Evolutionary conservation across 2,113 vertebrate species (phyloP).

Genomic region (Chinchilla lanigera): DNA sequence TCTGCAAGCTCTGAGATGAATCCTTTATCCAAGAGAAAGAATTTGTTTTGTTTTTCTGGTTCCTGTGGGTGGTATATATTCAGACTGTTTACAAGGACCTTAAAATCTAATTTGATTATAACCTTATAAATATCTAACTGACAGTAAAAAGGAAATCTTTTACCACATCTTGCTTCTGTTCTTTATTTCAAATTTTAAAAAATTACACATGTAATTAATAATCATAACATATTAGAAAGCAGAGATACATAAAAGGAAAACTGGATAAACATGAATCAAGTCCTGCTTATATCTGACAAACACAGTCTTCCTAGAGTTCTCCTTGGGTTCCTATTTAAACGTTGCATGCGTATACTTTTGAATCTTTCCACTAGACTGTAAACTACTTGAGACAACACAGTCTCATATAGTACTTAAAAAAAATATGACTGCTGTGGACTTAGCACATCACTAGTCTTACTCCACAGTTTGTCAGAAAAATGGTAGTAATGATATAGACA

Average conservation of each 20-base stretch:
- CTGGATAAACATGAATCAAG: neutral
- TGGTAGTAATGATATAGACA: neutral
- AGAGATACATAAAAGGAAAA: slow-evolving; percentile 16
- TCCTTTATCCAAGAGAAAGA: neutral
- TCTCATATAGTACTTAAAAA: neutral
- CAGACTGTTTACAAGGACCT: neutral
- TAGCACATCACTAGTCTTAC: neutral
- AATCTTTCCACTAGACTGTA: slow-evolving; percentile 16
- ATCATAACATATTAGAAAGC: slow-evolving; percentile 23
- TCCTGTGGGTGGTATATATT: slow-evolving; percentile 29
- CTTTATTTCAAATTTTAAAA: slow-evolving; percentile 26
- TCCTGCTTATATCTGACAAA: slow-evolving; percentile 33
- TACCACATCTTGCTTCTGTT: neutral
- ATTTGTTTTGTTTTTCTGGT: slow-evolving; percentile 43
- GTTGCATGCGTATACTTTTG: neutral
- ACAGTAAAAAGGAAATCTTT: slow-evolving; percentile 42
- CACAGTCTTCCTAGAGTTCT: slow-evolving; percentile 8
- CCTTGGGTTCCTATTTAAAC: neutral
- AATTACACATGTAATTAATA: neutral
- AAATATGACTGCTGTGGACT: neutral
- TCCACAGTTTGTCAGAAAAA: slow-evolving; percentile 19
- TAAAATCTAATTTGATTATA: slow-evolving; percentile 37
- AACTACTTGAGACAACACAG: slow-evolving; percentile 34
- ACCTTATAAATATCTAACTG: neutral
- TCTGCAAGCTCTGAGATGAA: slow-evolving; percentile 1